Conservation (phyloP, 2,888 invertebrate species). For the Sisyra terminalis region DNA sequence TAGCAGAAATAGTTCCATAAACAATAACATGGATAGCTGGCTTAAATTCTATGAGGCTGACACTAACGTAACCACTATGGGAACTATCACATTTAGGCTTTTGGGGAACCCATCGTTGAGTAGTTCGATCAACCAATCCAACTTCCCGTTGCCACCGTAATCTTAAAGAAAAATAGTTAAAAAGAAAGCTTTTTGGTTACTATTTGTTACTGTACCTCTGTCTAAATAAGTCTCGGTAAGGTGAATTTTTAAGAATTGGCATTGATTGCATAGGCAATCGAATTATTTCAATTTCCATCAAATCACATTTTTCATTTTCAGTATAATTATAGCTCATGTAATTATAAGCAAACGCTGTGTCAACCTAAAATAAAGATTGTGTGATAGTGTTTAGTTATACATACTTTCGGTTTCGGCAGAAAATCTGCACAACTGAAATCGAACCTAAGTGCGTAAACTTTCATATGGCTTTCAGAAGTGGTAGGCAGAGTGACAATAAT, state of each 20-base stretch:
- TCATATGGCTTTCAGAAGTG: too few species aligned
- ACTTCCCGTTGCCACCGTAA: conserved; percentile 42
- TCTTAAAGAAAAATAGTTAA: conserved; percentile 20
- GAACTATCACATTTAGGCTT: conserved; percentile 34
- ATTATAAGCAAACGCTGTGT: conserved; percentile 38
- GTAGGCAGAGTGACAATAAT: too few species aligned
- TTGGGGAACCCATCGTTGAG: conserved; percentile 35
- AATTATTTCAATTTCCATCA: conserved; percentile 40
- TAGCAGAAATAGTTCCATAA: conserved; percentile 14
- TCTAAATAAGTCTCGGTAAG: conserved; percentile 37
- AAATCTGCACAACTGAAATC: too few species aligned
- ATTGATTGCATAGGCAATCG: conserved; percentile 36
- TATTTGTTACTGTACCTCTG: too few species aligned
- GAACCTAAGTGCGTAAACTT: too few species aligned
- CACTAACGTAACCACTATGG: conserved; percentile 33
- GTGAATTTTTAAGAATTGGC: conserved; percentile 35
- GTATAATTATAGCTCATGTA: conserved; percentile 41
- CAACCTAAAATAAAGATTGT: conserved; percentile 25
- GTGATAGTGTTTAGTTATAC: too few species aligned
- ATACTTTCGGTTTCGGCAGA: too few species aligned
- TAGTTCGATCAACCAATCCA: conserved; percentile 33
- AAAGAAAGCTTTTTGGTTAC: too few species aligned
- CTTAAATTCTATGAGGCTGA: conserved; percentile 34
- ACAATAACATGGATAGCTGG: conserved; percentile 30
- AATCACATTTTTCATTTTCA: conserved; percentile 43